phyloP scores from a whole-genome alignment of 1,140 invertebrate genomes.

The Telenomus remus region DNA sequence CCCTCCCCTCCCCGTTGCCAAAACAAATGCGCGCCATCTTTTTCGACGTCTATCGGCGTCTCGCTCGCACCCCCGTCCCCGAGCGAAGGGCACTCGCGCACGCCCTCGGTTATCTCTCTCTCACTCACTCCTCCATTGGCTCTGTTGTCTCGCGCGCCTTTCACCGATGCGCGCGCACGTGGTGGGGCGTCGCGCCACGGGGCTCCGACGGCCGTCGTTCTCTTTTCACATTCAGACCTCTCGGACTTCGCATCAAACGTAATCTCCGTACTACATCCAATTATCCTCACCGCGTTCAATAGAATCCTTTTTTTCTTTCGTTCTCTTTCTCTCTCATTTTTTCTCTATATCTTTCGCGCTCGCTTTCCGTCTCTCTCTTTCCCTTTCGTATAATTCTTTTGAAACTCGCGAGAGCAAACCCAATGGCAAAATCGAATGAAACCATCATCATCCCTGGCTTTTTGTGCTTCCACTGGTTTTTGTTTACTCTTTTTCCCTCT shows the following conservation, averaged over 20 bases:
- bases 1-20: conserved; percentile 27
- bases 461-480: too few species aligned
- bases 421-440: too few species aligned
- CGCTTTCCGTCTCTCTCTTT: not conserved
- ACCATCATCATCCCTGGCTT: too few species aligned
- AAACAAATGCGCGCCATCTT: conserved; percentile 48
- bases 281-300: conserved; percentile 10
- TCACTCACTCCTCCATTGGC: conserved; percentile 12
- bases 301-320: not conserved
- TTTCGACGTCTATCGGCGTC: conserved; percentile 13
- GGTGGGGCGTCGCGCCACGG: conserved; percentile 12
- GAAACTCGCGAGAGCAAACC: not conserved
- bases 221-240: conserved; percentile 7
- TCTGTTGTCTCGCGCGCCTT: conserved; percentile 8
- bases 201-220: conserved; percentile 47
- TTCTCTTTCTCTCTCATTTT: not conserved
- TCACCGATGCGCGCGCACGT: conserved; percentile 9
- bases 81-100: conserved; percentile 24
- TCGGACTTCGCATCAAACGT: conserved; percentile 21
- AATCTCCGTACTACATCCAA: conserved; percentile 19
- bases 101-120: conserved; percentile 7
- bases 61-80: conserved; percentile 15
- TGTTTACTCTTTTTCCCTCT: too few species aligned
- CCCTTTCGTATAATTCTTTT: not conserved
- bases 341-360: too few species aligned